phyloP scores from a whole-genome alignment of 2,888 invertebrate species.

The Pharmacophagus antenor region DNA sequence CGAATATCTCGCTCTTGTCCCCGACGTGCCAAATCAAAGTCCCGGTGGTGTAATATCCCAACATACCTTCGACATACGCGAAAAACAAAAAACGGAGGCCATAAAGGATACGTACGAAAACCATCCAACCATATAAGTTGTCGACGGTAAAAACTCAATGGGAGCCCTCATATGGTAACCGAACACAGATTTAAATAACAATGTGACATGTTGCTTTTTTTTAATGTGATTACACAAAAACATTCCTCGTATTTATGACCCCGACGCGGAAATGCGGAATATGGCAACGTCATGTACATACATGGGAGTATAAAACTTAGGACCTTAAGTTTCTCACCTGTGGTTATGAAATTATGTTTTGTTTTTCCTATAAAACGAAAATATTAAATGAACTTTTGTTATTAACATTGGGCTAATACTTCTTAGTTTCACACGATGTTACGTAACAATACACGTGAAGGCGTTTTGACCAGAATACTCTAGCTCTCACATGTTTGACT shows the following conservation, averaged over 20 bases:
- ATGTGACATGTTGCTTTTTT: neutral
- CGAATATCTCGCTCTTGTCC: too few species aligned
- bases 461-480: too few species aligned
- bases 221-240: neutral
- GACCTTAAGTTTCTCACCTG: neutral
- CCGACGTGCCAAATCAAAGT: too few species aligned
- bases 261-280: neutral
- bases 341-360: neutral
- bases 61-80: neutral
- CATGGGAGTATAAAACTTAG: neutral
- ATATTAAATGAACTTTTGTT: neutral
- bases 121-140: neutral
- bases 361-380: too few species aligned
- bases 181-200: neutral
- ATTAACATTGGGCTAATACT: too few species aligned
- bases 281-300: neutral
- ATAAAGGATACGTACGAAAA: constrained; percentile 1
- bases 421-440: too few species aligned
- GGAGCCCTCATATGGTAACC: neutral
- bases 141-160: neutral
- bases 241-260: neutral
- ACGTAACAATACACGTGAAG: too few species aligned
- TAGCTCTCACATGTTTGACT: too few species aligned
- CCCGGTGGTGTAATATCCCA: too few species aligned
- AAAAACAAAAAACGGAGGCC: neutral